Base-by-base conservation (phyloP, 2,113 vertebrate species). In the Corydoras sp. region DNA sequence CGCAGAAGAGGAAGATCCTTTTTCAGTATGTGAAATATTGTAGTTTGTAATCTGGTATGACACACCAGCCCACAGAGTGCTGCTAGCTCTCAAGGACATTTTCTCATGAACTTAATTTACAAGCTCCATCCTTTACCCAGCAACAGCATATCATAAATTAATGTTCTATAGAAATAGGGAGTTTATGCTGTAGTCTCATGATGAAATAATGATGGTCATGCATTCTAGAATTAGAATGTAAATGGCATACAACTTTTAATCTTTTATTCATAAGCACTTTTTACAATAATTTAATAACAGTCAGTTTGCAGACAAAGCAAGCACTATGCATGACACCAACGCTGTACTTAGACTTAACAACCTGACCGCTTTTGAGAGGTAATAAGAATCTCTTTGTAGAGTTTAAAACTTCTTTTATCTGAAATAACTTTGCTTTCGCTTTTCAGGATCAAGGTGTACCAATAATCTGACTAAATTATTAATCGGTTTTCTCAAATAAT, bases 1-100 rank as follows among this genome's bases (percentile, higher is more conserved):
- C 5, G 48, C 29, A n/a, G 14, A 66, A 61, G 49, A 50, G 58
- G 32, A 51, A 64, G 70, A 69, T 67, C 59, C 29, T 62, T 71
- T 58, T 67, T 15, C 64, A 71, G 14, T 14, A 55, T 48, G 63
- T 71, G 74, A 76, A 76, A 71, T 76, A 76, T 72, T 68, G 59
- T 68, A 63, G 64, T 60, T 69, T 58, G 65, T 76, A 59, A 68
- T 76, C 60, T 35, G 56, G 64, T 29, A 43, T 76, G 69, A 68
- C 69, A 71, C 75, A 72, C 59, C 58, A 68, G 64, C 65, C 61
- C 58, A 48, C 64, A 50, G 69, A 63, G 10, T n/a, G 14, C 10
- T 63, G 58, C 69, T 58, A 76, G 65, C 55, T 68, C 69, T 50
- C 59, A 62, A 72, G 69, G 69, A 76, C 69, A 76, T 62, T 66